Evolutionary conservation across 1,140 invertebrate species (phyloP), one percentile per base, ranked within the genome.

Genomic region (Nixonia krombeini): DNA sequence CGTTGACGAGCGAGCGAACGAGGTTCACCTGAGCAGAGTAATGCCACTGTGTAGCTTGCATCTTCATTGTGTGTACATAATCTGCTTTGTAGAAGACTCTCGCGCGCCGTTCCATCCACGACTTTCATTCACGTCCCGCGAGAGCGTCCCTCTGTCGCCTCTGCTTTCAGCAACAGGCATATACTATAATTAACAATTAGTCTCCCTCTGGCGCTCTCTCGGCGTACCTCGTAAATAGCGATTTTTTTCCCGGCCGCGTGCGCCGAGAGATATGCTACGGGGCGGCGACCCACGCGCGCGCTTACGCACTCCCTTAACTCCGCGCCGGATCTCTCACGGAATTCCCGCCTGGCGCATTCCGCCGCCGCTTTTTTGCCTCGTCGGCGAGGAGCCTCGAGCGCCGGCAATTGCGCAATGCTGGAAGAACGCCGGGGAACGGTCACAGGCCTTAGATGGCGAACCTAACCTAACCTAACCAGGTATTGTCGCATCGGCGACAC

Each of bases 161-260:
- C 53, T 53, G 55, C n/a, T 58, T 53, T 59, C 63, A 66, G 63
- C 55, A 67, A 67, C 64, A 67, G 56, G 51, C 64, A 37, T 47
- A 55, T 58, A 57, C 56, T 67, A 57, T 61, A 61, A 67, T 67
- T 67, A 67, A 61, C 56, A 61, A 67, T 67, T 67, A 67, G 45
- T 67, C 52, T 56, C 51, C 56, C 57, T 51, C 35, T 66, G 44
- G 50, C 31, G 56, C 50, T 66, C 25, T 33, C 33, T 38, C n/a
- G n/a, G n/a, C n/a, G n/a, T n/a, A 56, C 8, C 56, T 52, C 57
- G 41, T 57, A 61, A 67, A 67, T 67, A 51, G 51, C 56, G 47
- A 51, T 67, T 61, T 58, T n/a, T n/a, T 61, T 67, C 12, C 26
- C 10, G 35, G 18, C 9, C 13, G 3, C 21, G n/a, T n/a, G n/a